A percentile compares a stretch with the other conserved stretches of the same genome.
Evolutionary conservation across 1,140 invertebrate species (phyloP).

Genomic region (Pectinophora gossypiella): DNA sequence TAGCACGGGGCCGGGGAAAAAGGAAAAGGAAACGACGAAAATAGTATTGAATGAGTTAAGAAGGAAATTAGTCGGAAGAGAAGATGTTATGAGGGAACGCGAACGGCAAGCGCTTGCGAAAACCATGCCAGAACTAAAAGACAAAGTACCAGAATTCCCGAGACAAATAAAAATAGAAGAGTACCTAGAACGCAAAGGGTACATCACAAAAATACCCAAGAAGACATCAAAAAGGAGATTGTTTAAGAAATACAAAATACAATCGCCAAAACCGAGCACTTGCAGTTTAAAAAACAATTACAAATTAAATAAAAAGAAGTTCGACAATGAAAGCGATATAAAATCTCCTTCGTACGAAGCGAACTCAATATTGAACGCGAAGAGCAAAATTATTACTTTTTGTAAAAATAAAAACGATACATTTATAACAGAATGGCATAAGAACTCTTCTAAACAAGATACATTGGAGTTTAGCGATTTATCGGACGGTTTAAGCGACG

Average conservation of each 20-base stretch:
- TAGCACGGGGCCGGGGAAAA: conserved; percentile 49
- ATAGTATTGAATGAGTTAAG: conserved; percentile 55
- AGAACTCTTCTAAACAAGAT: too few species aligned
- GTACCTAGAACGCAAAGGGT: conserved; percentile 39
- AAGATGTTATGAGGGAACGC: conserved; percentile 66
- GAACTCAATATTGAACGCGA: conserved; percentile 29
- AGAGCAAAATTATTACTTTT: conserved; percentile 35
- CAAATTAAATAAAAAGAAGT: conserved; percentile 30
- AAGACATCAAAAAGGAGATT: conserved; percentile 13
- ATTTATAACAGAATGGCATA: conserved; percentile 37
- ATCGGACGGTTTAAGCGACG: conserved; percentile 28
- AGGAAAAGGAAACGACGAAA: conserved; percentile 51
- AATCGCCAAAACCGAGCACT: conserved; percentile 4
- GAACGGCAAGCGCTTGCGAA: conserved; percentile 63
- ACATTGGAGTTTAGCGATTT: conserved; percentile 25
- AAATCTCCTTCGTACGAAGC: conserved; percentile 27
- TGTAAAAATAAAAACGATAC: conserved; percentile 14
- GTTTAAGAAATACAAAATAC: conserved; percentile 27
- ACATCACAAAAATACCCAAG: conserved; percentile 33
- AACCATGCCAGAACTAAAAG: conserved; percentile 64
- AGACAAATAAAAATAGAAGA: conserved; percentile 59
- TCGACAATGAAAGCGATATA: conserved; percentile 34
- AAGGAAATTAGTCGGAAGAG: conserved; percentile 62
- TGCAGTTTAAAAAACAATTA: conserved; percentile 23
- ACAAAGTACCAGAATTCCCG: conserved; percentile 57